Evolutionary conservation across 1,140 invertebrate species (phyloP).

Genomic region (Drosophila watanabei): DNA sequence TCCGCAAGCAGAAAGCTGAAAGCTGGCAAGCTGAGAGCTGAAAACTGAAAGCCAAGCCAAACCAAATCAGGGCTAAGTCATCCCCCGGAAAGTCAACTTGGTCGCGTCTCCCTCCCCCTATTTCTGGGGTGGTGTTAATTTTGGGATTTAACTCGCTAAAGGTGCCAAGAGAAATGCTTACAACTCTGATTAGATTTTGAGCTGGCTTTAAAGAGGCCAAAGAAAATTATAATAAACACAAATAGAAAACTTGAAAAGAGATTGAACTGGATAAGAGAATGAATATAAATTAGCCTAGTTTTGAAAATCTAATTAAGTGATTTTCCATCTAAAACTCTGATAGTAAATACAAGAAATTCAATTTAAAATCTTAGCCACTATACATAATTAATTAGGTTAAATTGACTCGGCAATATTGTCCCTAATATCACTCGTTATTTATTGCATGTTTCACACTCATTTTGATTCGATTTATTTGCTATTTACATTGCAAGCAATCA

Average conservation of each 20-base stretch:
- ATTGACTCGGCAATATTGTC: neutral
- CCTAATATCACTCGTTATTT: constrained; percentile 32
- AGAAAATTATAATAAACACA: neutral
- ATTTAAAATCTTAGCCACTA: neutral
- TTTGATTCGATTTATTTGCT: constrained; percentile 40
- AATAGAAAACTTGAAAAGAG: neutral
- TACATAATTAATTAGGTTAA: neutral
- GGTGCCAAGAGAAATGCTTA: constrained; percentile 20
- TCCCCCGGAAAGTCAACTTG: constrained; percentile 21
- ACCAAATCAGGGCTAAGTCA: constrained; percentile 49
- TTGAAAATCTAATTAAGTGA: constrained; percentile 3
- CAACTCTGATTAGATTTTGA: constrained; percentile 21
- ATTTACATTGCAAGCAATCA: constrained; percentile 55
- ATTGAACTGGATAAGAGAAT: neutral
- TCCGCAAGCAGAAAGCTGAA: constrained; percentile 3
- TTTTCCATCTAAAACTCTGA: neutral
- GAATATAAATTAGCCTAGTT: neutral
- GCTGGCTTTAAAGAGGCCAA: neutral
- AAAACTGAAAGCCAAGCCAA: constrained; percentile 24
- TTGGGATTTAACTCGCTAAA: constrained; percentile 46
- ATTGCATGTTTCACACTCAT: constrained; percentile 17
- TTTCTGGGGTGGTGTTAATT: constrained; percentile 46
- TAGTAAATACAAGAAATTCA: neutral
- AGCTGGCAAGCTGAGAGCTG: constrained; percentile 1
- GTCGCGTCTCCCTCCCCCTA: no score